Evolutionary conservation across 2,888 invertebrate species (phyloP), one percentile per base, ranked within the genome.

Genomic region (Elysia crispata): DNA sequence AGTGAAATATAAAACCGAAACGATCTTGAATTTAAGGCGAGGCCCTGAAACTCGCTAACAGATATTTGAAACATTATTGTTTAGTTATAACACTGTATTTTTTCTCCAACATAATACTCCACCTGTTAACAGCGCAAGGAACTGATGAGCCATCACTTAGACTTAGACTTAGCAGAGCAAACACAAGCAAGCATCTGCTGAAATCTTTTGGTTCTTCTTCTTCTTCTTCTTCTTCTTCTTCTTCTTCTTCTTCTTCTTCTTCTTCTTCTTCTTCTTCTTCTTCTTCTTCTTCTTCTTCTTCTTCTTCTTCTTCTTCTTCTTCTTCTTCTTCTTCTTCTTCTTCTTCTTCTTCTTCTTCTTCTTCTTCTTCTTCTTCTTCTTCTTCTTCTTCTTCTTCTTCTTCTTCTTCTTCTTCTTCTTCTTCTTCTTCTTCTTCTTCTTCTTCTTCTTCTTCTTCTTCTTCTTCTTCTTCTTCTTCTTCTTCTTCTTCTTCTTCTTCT

Each of bases 221-320:
- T 66, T 66, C 6, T 66, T 66, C 6, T 66, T 66, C 66, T 66
- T 66, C 25, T 66, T 66, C 66, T 66, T 66, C 66, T 66, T 66
- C 66, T 66, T 66, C 66, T 66, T 66, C 66, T 66, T 66, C 25
- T 66, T 66, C 66, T 66, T 66, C 66, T 66, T 66, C 66, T 66
- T 66, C 66, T 66, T 66, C 66, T 60, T 60, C 62, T 60, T 60
- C 62, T 60, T 60, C 62, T 60, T 60, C 62, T 60, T 60, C 62
- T 60, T 60, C 62, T 60, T 60, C 62, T 60, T 60, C 62, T 60
- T 60, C 62, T 60, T 60, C 62, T 60, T 60, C 62, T 60, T 60
- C 66, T 25, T 66, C 66, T 23, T 60, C n/a, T 60, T 62, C 23
- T 1, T 62, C 15, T 1, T 62, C 23, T 1, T 62, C 0, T 62